These are phyloP conservation scores for Eupithecia exiguata DNA, from an alignment of 2,888 invertebrate genomes.

Conservation along the genomic window DNA sequence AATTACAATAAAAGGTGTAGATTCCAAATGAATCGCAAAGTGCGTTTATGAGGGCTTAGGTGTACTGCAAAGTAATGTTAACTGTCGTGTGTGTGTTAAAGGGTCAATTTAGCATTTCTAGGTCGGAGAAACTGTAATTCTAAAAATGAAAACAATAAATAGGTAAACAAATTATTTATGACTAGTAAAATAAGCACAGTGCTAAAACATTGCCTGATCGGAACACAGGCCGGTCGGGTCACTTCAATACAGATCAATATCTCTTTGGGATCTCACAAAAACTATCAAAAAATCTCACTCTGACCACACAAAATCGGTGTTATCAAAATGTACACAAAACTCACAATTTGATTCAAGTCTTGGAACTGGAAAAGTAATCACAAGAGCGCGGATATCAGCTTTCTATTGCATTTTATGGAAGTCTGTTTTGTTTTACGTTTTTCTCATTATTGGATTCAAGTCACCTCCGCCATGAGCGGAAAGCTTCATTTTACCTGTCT, in stretches of 20 bases:
- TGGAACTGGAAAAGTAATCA: slow-evolving; percentile 8
- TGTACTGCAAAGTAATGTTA: no score
- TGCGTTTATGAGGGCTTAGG: no score
- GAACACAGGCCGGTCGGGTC: slow-evolving; percentile 55
- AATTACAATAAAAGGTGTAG: no score
- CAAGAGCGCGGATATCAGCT: not conserved
- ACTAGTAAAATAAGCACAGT: slow-evolving; percentile 79
- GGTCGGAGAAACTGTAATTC: not conserved
- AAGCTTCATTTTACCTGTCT: slow-evolving; percentile 68
- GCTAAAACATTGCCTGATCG: slow-evolving; percentile 60
- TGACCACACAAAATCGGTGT: slow-evolving; percentile 59
- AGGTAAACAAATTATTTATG: slow-evolving; percentile 76
- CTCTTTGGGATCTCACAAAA: slow-evolving; percentile 68
- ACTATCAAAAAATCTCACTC: slow-evolving; percentile 67
- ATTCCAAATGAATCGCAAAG: no score
- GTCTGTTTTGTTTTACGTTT: slow-evolving; percentile 56
- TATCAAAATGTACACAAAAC: slow-evolving; percentile 50
- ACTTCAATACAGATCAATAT: slow-evolving; percentile 61
- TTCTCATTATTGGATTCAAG: slow-evolving; percentile 73
- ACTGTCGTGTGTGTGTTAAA: no score
- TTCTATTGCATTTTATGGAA: slow-evolving; percentile 5
- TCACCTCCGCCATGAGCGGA: slow-evolving; percentile 79
- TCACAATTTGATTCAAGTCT: slow-evolving; percentile 49
- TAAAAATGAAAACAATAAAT: slow-evolving; percentile 24
- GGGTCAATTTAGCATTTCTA: not conserved